Percentiles rank a stretch among this genome's conserved stretches.
Conservation (phyloP, 2,113 vertebrate species). For the Dromaius novaehollandiae region DNA sequence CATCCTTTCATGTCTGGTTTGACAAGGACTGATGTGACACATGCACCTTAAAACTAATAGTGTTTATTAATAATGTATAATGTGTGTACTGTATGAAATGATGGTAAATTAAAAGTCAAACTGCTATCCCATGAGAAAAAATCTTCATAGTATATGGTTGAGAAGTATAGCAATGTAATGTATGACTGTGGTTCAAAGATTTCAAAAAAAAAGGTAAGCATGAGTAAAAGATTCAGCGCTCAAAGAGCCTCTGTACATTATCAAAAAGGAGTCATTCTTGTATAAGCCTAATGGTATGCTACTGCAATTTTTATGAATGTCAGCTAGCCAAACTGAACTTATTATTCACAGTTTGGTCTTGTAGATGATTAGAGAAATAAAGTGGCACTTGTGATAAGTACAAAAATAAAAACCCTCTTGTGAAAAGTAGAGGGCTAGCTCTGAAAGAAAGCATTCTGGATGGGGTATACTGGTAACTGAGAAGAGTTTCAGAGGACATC, state of each 20-base stretch:
- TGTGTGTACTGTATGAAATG: background rate
- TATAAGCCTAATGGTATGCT: background rate
- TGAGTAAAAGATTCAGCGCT: background rate
- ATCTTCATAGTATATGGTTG: background rate
- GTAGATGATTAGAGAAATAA: background rate
- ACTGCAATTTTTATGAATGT: background rate
- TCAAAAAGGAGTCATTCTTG: background rate
- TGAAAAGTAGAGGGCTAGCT: background rate
- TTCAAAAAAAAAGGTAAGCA: background rate
- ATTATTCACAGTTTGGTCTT: background rate
- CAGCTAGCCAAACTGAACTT: background rate
- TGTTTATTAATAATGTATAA: background rate
- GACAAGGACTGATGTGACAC: background rate
- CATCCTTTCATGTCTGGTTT: background rate
- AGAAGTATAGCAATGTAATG: background rate
- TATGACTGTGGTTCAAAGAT: background rate
- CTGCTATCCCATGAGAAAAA: background rate
- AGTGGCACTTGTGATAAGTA: background rate
- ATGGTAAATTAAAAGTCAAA: background rate
- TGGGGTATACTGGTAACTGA: background rate
- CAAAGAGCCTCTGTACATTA: background rate
- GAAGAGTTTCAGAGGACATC: background rate
- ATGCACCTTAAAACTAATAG: background rate
- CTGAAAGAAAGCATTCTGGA: background rate
- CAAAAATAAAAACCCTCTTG: background rate